Evolutionary conservation across 2,888 invertebrate genomes (phyloP).

Genomic region (Timema podura): DNA sequence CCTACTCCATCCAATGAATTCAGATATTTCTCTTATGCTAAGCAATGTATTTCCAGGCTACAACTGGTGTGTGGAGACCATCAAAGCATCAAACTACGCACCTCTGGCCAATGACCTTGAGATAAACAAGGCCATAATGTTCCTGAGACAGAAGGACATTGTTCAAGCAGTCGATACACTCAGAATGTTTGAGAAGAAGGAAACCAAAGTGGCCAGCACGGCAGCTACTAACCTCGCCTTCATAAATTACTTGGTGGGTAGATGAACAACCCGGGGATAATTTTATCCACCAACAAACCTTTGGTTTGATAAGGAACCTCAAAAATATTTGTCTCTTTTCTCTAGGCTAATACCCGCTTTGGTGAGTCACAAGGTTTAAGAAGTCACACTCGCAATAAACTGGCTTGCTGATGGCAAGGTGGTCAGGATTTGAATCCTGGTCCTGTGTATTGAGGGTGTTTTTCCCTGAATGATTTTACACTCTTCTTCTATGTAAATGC

Average conservation of each 20-base stretch:
- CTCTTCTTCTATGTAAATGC: too few species aligned
- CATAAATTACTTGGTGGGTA: constrained; percentile 68
- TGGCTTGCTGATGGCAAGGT: too few species aligned
- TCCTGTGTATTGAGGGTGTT: too few species aligned
- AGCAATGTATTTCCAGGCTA: constrained; percentile 44
- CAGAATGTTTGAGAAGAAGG: constrained; percentile 81
- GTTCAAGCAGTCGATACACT: constrained; percentile 76
- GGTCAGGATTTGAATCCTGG: too few species aligned
- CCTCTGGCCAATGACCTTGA: constrained; percentile 83
- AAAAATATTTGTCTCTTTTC: too few species aligned
- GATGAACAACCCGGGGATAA: background rate
- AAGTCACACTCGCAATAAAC: too few species aligned
- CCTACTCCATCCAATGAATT: too few species aligned
- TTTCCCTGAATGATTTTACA: too few species aligned
- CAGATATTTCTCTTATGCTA: too few species aligned
- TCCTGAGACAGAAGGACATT: constrained; percentile 75
- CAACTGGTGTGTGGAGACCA: constrained; percentile 89
- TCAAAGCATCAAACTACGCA: constrained; percentile 83
- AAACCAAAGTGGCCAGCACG: constrained; percentile 75
- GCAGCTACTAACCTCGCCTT: constrained; percentile 84
- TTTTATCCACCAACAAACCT: background rate
- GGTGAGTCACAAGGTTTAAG: too few species aligned
- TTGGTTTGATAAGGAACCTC: background rate
- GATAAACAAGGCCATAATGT: constrained; percentile 85
- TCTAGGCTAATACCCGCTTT: too few species aligned